Percentiles rank a stretch among this genome's conserved stretches.
Conservation (phyloP, 2,113 vertebrate species). For the Myotis brandtii region DNA sequence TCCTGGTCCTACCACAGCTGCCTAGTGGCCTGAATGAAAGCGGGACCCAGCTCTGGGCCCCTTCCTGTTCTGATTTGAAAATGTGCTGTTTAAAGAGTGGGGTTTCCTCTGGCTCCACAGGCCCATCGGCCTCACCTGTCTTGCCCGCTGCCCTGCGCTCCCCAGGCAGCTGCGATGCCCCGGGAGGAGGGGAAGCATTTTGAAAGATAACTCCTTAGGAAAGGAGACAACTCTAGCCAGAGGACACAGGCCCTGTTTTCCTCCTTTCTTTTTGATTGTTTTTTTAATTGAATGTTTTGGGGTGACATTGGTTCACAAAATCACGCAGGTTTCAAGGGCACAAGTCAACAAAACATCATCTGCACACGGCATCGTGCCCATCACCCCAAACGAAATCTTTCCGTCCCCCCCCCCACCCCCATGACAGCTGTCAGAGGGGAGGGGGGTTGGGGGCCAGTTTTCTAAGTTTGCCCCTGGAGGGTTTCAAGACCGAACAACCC, state of each 20-base stretch:
- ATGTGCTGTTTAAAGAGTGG: neutral
- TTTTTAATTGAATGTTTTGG: neutral
- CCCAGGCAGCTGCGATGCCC: neutral
- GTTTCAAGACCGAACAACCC: neutral
- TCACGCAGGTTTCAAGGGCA: neutral
- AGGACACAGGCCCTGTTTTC: neutral
- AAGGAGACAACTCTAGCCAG: neutral
- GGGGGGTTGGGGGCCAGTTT: neutral
- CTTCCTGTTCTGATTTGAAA: neutral
- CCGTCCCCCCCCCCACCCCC: rapidly evolving
- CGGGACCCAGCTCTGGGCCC: neutral
- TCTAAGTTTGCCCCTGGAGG: neutral
- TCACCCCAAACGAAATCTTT: neutral
- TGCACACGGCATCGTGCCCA: neutral
- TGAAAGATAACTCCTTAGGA: neutral
- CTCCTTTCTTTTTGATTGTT: too few relatives aligned
- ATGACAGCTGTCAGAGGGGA: neutral
- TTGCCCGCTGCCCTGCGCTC: neutral
- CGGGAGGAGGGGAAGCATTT: neutral
- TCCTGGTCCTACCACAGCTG: neutral
- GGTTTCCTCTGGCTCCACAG: neutral
- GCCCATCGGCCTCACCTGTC: neutral
- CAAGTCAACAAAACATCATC: neutral
- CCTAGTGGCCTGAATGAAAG: neutral
- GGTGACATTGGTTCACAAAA: neutral